Evolutionary conservation across 2,888 invertebrate species (phyloP).

Genomic region (Andrena praecox): DNA sequence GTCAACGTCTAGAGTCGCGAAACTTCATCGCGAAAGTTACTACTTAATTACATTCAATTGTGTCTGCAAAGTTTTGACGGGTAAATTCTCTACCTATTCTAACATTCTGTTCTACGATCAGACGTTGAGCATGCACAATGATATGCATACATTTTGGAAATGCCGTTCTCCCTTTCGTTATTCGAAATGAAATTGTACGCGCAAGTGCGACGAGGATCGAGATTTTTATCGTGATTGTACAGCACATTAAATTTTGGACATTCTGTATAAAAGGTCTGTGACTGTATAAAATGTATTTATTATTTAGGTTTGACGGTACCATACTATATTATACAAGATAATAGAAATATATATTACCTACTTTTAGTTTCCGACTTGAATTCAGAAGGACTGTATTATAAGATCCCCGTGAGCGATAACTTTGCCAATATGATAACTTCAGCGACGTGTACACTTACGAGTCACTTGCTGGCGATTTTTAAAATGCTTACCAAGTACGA

Average conservation of each 20-base stretch:
- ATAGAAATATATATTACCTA: constrained; percentile 74
- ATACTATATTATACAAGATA: constrained; percentile 80
- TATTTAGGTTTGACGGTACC: constrained; percentile 84
- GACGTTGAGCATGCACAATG: not conserved
- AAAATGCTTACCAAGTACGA: constrained; percentile 59
- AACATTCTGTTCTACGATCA: not conserved
- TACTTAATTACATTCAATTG: constrained; percentile 10
- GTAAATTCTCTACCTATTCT: not conserved
- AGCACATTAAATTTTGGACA: constrained; percentile 76
- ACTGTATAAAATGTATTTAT: constrained; percentile 85
- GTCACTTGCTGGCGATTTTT: constrained; percentile 76
- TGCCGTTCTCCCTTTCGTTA: constrained; percentile 21
- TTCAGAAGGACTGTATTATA: constrained; percentile 77
- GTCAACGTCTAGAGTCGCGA: not conserved
- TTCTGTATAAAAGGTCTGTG: constrained; percentile 83
- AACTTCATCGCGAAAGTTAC: not conserved
- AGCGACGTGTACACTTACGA: constrained; percentile 65
- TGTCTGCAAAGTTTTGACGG: not conserved
- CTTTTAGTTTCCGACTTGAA: constrained; percentile 82
- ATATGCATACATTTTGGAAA: constrained; percentile 11
- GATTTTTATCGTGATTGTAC: constrained; percentile 59
- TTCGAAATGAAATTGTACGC: not conserved
- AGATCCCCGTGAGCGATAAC: constrained; percentile 59
- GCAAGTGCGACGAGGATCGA: constrained; percentile 28
- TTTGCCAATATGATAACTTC: constrained; percentile 59